Evolutionary conservation across 1,140 invertebrate species (phyloP).

Genomic region (Lucilia sericata): DNA sequence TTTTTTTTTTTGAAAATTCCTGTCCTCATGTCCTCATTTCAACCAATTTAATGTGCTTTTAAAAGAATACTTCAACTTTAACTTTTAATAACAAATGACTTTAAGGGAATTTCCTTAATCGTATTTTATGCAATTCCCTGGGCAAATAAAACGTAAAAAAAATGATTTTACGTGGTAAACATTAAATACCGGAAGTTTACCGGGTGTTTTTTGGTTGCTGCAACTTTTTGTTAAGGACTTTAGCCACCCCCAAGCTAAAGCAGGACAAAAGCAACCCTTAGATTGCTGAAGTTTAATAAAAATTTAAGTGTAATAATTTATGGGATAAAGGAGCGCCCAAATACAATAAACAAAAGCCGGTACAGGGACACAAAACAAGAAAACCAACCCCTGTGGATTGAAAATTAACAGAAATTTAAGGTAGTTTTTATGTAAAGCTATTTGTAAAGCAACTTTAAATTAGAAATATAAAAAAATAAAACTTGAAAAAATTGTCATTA

Average conservation of each 20-base stretch:
- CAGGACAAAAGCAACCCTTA: neutral
- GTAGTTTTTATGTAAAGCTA: no score
- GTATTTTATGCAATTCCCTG: neutral
- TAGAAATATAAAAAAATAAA: no score
- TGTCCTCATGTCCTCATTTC: no score
- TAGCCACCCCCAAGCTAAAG: neutral
- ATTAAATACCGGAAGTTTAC: conserved; percentile 1
- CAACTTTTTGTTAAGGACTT: neutral
- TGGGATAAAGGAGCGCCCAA: neutral
- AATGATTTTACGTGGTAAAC: neutral
- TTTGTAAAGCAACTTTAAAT: no score
- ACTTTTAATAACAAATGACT: neutral
- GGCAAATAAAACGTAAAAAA: neutral
- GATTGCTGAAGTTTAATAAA: neutral
- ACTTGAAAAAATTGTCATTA: no score
- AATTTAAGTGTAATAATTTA: neutral
- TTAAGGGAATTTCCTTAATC: neutral
- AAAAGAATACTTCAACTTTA: no score
- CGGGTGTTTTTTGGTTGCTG: neutral
- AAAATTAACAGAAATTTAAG: neutral
- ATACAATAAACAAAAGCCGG: neutral
- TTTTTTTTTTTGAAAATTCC: no score
- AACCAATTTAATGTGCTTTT: no score
- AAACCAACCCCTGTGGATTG: neutral
- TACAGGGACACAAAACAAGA: neutral